phyloP scores from a whole-genome alignment of 2,113 vertebrate species.

The Varanus komodoensis region DNA sequence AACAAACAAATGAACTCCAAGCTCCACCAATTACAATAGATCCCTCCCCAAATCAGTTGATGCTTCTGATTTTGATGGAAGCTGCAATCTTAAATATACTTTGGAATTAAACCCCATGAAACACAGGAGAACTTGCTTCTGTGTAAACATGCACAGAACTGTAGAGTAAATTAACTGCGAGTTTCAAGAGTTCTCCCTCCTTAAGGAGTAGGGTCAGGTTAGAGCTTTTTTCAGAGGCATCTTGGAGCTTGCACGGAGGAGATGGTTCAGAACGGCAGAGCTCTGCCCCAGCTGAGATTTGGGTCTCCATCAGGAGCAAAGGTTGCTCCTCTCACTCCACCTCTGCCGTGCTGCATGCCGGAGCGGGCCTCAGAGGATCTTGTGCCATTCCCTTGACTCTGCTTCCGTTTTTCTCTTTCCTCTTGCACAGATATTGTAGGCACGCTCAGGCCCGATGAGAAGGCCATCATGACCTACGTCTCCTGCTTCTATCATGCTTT shows the following conservation, averaged over 20 bases:
- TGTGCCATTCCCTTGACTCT: constrained; percentile 57
- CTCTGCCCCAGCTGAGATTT: constrained; percentile 34
- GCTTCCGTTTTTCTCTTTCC: constrained; percentile 67
- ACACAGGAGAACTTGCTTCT: background rate
- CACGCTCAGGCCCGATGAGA: constrained; percentile 96
- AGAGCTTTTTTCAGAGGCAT: background rate
- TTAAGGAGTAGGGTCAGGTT: background rate
- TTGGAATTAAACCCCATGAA: background rate
- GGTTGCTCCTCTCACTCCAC: background rate
- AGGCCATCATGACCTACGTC: constrained; percentile 99
- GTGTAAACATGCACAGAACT: background rate
- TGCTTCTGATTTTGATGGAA: background rate
- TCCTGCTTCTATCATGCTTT: constrained; percentile 99
- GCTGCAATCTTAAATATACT: background rate
- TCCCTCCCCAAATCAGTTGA: background rate
- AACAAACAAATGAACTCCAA: background rate
- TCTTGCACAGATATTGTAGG: constrained; percentile 93
- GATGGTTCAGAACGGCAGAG: accelerated
- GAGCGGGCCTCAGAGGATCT: constrained; percentile 14
- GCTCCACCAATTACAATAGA: too few relatives aligned
- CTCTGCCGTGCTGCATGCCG: constrained; percentile 60
- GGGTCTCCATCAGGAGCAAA: constrained; percentile 65
- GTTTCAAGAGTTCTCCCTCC: background rate
- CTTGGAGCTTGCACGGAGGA: accelerated
- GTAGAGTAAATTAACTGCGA: too few relatives aligned